phyloP scores from a whole-genome alignment of 2,113 vertebrate species.

The Prolemur simus region DNA sequence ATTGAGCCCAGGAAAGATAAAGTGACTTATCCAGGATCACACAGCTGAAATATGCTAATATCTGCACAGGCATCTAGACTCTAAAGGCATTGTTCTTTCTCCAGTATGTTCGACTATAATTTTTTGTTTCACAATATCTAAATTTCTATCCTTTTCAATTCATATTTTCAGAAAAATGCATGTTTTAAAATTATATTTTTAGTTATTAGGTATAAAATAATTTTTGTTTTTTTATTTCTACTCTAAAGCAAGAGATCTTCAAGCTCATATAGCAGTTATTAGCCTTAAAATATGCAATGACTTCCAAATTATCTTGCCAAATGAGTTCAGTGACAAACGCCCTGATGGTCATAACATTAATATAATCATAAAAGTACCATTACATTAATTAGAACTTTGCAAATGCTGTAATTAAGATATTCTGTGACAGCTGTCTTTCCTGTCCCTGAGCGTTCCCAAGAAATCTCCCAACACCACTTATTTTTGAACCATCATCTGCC shows the following conservation, averaged over 20 bases:
- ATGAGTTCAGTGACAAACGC: conserved; percentile 76
- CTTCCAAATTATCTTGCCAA: conserved; percentile 82
- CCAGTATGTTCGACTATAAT: neutral
- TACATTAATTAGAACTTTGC: conserved; percentile 88
- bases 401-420: conserved; percentile 87
- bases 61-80: neutral
- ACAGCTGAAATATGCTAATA: neutral
- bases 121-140: neutral
- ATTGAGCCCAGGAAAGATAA: neutral
- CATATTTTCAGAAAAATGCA: neutral
- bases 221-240: conserved; percentile 31
- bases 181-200: neutral
- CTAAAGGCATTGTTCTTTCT: neutral
- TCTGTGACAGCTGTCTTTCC: conserved; percentile 86
- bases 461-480: conserved; percentile 85
- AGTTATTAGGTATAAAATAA: conserved; percentile 20
- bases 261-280: conserved; percentile 60
- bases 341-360: conserved; percentile 85
- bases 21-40: neutral
- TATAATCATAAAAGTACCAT: conserved; percentile 86
- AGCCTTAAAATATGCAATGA: conserved; percentile 69
- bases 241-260: neutral
- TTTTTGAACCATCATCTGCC: conserved; percentile 82
- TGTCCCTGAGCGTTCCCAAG: conserved; percentile 82
- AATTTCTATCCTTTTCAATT: neutral